Conservation (phyloP, 2,888 invertebrate genomes). For the Drosophila buzzatii region DNA sequence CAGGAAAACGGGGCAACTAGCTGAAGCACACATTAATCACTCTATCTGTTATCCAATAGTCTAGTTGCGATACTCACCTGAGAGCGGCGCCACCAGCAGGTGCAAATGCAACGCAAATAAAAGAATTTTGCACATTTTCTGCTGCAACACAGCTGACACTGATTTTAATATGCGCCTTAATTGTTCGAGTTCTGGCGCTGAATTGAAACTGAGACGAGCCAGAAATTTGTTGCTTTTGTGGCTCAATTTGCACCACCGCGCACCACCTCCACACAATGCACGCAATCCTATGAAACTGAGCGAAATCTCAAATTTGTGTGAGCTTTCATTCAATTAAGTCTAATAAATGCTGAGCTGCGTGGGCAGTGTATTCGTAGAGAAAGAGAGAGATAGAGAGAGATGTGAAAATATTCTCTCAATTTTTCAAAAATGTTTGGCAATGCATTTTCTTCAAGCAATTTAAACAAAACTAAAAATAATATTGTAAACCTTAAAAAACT, state of each 20-base stretch:
- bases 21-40: constrained; percentile 28
- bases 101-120: constrained; percentile 33
- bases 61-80: constrained; percentile 31
- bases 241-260: constrained; percentile 29
- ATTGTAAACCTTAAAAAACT: neutral
- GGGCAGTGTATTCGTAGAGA: neutral
- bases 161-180: constrained; percentile 30
- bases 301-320: constrained; percentile 11
- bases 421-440: neutral
- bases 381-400: neutral
- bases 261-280: neutral
- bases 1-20: constrained; percentile 82
- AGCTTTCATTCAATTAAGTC: constrained; percentile 57
- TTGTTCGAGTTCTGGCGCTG: constrained; percentile 30
- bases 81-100: constrained; percentile 34
- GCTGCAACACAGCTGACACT: neutral
- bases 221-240: constrained; percentile 45
- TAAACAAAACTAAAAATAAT: too few species aligned
- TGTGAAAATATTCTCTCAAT: neutral
- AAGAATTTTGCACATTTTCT: constrained; percentile 34
- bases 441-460: neutral
- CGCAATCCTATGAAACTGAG: constrained; percentile 29
- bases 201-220: constrained; percentile 35
- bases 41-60: neutral
- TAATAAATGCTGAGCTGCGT: constrained; percentile 29